These are phyloP conservation scores for Callyntrura guangdongensis DNA, from an alignment of 2,888 invertebrate genomes.

Conservation along the genomic window DNA sequence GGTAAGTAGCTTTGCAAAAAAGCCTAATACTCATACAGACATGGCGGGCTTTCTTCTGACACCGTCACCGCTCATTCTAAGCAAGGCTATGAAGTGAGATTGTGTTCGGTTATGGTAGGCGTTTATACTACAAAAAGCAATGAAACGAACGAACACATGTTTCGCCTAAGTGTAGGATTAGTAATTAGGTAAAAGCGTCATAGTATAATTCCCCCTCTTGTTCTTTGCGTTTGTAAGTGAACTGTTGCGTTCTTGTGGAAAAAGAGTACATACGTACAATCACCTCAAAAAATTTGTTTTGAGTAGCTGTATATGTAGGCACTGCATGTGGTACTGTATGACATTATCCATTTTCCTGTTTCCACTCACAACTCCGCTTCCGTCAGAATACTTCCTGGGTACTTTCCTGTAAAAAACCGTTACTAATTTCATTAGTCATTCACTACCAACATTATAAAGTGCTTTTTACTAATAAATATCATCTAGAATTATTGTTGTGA, in stretches of 20 bases:
- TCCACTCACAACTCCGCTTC: constrained; percentile 9
- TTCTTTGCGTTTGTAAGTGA: neutral
- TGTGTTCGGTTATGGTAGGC: neutral
- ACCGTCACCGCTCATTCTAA: neutral
- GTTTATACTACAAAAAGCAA: neutral
- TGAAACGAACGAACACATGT: neutral
- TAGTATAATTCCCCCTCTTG: neutral
- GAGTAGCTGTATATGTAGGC: too few species aligned
- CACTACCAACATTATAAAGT: neutral
- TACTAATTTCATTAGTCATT: constrained; percentile 24
- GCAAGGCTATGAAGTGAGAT: neutral
- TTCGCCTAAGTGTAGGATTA: constrained; percentile 7
- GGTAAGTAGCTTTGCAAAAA: neutral
- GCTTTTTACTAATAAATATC: neutral
- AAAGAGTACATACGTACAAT: neutral
- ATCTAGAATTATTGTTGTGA: neutral
- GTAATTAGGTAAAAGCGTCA: constrained; percentile 50
- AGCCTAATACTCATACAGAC: too few species aligned
- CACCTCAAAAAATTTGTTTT: neutral
- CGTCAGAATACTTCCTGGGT: neutral
- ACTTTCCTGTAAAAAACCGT: too few species aligned
- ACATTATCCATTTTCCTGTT: constrained; percentile 12
- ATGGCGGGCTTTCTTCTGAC: too few species aligned
- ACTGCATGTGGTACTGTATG: neutral
- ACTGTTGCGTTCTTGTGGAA: constrained; percentile 21